A percentile compares a stretch with the other conserved stretches of the same genome.
Evolutionary conservation across 2,797 vertebrate genomes (phyloP).

Genomic region (Spea hammondii): DNA sequence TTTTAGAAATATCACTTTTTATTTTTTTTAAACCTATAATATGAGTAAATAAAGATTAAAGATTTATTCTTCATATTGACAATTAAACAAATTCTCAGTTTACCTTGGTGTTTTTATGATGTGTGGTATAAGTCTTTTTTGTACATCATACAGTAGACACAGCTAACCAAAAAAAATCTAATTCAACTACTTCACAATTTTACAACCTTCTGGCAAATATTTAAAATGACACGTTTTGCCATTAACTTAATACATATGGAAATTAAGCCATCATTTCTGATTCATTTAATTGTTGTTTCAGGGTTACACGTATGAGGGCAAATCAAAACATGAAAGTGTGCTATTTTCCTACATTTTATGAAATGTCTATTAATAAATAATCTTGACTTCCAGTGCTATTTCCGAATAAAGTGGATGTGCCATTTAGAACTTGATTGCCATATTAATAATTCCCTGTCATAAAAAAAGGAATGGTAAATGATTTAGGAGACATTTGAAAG

Average conservation of each 20-base stretch:
- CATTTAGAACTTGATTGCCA: conserved; percentile 46
- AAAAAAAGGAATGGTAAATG: conserved; percentile 30
- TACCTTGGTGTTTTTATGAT: neutral
- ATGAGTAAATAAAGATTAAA: too few species aligned
- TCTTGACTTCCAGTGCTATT: conserved; percentile 27
- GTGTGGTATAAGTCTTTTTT: neutral
- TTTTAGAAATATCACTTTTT: too few species aligned
- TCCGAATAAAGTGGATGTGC: conserved; percentile 34
- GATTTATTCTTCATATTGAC: too few species aligned
- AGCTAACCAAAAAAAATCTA: neutral
- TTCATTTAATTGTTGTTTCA: conserved; percentile 41
- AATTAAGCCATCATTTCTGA: conserved; percentile 33
- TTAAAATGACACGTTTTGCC: conserved; percentile 7
- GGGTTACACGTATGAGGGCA: conserved; percentile 15
- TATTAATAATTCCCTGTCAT: conserved; percentile 51
- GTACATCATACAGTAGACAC: too few species aligned
- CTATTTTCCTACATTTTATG: conserved; percentile 36
- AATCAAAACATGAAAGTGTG: conserved; percentile 38
- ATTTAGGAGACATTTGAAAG: conserved; percentile 47
- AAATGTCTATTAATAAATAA: conserved; percentile 50
- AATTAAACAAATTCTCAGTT: neutral
- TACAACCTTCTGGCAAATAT: conserved; percentile 7
- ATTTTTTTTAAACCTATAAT: too few species aligned
- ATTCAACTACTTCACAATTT: conserved; percentile 7
- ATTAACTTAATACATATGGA: conserved; percentile 25